Conservation (phyloP, 2,797 vertebrate species). For the Xyrichtys novacula region DNA sequence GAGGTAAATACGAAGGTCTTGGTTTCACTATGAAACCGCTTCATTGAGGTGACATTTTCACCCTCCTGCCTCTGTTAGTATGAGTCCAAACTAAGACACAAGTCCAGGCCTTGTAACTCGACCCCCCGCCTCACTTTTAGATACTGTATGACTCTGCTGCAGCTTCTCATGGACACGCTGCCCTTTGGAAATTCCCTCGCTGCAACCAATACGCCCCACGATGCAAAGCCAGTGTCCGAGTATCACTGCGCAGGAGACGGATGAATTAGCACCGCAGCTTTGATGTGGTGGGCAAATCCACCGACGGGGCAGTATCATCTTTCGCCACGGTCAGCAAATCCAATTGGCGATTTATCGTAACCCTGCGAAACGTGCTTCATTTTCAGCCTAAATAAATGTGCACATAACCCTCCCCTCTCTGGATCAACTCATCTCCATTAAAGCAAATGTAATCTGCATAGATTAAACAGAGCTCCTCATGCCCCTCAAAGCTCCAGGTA, state of each 20-base stretch:
- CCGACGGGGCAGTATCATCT: conserved; percentile 40
- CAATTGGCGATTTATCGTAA: conserved; percentile 18
- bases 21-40: conserved; percentile 31
- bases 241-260: conserved; percentile 34
- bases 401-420: background rate
- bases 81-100: conserved; percentile 63
- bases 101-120: conserved; percentile 66
- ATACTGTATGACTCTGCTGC: conserved; percentile 48
- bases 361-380: conserved; percentile 6
- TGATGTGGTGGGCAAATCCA: conserved; percentile 50
- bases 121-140: conserved; percentile 34
- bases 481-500: conserved; percentile 1
- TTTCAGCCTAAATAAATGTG: conserved; percentile 1
- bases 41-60: conserved; percentile 40
- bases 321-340: conserved; percentile 50
- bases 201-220: conserved; percentile 26
- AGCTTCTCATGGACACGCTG: conserved; percentile 69
- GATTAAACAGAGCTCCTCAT: conserved; percentile 38
- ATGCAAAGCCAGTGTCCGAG: conserved; percentile 32
- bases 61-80: background rate
- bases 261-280: conserved; percentile 59
- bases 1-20: background rate
- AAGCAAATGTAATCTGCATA: conserved; percentile 37
- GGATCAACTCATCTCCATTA: conserved; percentile 25
- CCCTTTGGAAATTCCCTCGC: conserved; percentile 74